Evolutionary conservation across 2,888 invertebrate genomes (phyloP).

Genomic region (Chesias legatella): DNA sequence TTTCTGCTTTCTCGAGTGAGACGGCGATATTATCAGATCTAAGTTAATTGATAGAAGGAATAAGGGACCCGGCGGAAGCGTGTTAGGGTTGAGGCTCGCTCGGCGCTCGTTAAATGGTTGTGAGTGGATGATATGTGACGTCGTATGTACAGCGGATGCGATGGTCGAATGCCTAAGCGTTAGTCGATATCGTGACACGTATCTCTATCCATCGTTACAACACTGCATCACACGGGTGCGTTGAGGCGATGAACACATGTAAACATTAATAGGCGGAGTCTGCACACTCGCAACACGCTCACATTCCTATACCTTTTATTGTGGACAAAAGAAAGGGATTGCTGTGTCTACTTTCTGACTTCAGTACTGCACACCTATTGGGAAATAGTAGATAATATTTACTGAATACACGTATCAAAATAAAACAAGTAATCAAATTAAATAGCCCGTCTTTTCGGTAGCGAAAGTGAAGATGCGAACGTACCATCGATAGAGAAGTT

Average conservation of each 20-base stretch:
- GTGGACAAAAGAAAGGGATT: conserved; percentile 76
- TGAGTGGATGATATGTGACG: conserved; percentile 40
- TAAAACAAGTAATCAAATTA: conserved; percentile 3
- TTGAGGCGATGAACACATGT: conserved; percentile 35
- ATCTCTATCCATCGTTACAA: conserved; percentile 30
- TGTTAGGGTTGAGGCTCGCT: conserved; percentile 45
- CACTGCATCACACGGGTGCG: conserved; percentile 29
- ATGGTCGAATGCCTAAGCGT: conserved; percentile 62
- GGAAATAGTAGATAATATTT: conserved; percentile 70
- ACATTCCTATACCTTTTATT: conserved; percentile 78
- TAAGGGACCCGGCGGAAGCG: conserved; percentile 50
- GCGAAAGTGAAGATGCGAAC: too few species aligned
- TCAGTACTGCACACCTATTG: conserved; percentile 79
- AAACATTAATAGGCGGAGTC: conserved; percentile 56
- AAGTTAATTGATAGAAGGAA: conserved; percentile 12
- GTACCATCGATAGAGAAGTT: conserved; percentile 74
- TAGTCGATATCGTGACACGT: conserved; percentile 51
- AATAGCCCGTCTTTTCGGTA: background rate
- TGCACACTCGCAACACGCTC: conserved; percentile 71
- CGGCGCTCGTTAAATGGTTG: conserved; percentile 42
- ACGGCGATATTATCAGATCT: too few species aligned
- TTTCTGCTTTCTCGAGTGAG: too few species aligned
- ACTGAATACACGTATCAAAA: conserved; percentile 38
- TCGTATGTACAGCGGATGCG: conserved; percentile 43
- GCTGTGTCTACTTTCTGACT: conserved; percentile 77